A percentile compares a stretch with the other conserved stretches of the same genome.
Conservation (phyloP, 2,797 vertebrate genomes). For the Pseudotriccus pelzelni region DNA sequence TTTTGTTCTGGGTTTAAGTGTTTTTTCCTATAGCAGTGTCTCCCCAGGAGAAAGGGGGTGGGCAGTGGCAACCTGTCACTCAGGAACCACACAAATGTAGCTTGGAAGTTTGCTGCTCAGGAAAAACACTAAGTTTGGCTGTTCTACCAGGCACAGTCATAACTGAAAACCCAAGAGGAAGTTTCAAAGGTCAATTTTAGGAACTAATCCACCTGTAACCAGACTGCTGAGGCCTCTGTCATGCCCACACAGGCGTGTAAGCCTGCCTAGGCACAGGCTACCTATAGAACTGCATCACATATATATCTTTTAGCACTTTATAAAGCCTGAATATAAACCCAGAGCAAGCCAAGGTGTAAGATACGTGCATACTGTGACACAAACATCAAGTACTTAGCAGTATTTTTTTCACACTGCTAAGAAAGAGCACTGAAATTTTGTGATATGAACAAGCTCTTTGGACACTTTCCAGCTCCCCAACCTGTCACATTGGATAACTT, state of each 20-base stretch:
- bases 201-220: neutral
- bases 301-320: neutral
- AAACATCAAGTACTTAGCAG: neutral
- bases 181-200: neutral
- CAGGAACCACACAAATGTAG: neutral
- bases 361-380: rapidly evolving
- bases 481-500: conserved; percentile 25
- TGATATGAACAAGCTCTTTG: neutral
- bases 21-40: neutral
- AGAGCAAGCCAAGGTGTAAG: neutral
- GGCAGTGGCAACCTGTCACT: neutral
- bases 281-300: neutral
- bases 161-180: neutral
- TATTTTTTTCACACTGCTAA: neutral
- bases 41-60: neutral
- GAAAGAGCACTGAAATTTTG: neutral
- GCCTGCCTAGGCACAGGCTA: neutral
- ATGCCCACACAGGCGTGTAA: no score
- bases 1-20: neutral
- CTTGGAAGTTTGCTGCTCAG: neutral
- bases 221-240: neutral
- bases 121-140: neutral
- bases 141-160: neutral
- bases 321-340: neutral
- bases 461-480: conserved; percentile 14